Evolutionary conservation across 2,797 vertebrate species (phyloP), one percentile per base, ranked within the genome.

Genomic region (Clarias pachynema): DNA sequence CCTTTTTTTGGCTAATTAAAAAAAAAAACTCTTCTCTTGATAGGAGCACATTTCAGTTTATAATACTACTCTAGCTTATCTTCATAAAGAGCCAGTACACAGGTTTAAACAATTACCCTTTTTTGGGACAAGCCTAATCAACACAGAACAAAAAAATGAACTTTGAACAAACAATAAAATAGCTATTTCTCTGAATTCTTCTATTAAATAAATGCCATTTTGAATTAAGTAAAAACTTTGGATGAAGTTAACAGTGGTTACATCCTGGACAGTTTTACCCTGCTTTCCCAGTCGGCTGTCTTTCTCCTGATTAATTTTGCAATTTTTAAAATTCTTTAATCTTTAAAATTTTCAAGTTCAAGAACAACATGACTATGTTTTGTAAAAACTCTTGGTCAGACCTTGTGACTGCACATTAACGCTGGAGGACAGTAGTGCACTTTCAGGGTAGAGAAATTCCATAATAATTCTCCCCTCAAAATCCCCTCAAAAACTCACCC

Each of bases 371-470:
- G 22, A 60, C 37, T 56, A 3, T 65, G 15, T 37, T 65, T 65
- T 40, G 9, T 74, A 66, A 66, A 56, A 66, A n/a, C 29, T 81
- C 49, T 24, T 75, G 70, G 59, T 78, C 59, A 56, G n/a, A 78
- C 24, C 49, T 8, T 16, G 24, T 53, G 24, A n/a, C 16, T 49
- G 68, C 37, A 34, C n/a, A 60, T 49, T 60, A 49, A 69, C 31
- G n/a, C 72, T 65, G 53, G 15, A 24, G 59, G 53, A 66, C 40
- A 82, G n/a, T 49, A 65, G 40, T 79, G 65, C 59, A 62, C 53
- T 0, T 31, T 75, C 31, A 60, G 15, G 8, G 31, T 53, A 69
- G 29, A 79, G 34, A 59, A 40, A 69, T 15, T 73, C 53, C 26
- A 24, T n/a, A 16, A 73, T 18, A 56, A 18, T 2, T 16, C 57